Evolutionary conservation across 2,113 vertebrate species (phyloP), one percentile per base, ranked within the genome.

Genomic region (Mystacornis crossleyi): DNA sequence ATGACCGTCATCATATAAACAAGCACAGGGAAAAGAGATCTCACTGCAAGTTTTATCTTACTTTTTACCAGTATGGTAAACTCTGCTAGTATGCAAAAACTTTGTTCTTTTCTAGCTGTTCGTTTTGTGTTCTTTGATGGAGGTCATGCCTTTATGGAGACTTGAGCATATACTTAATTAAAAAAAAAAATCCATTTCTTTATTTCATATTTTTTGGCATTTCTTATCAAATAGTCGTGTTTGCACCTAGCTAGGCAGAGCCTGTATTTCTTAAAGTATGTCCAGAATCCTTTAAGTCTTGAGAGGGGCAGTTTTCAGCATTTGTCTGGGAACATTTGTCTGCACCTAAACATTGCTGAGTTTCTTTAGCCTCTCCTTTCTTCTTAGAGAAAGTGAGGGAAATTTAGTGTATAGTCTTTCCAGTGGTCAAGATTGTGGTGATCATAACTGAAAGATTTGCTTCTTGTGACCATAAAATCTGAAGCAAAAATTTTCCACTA

Each of bases 1-100:
- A 78, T 60, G 26, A 92, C 72, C 70, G 50, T 70, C n/a, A 33
- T 77, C 26, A 36, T 50, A 85, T 87, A 96, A 94, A 85, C 40
- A 85, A 89, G 38, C 42, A 62, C 14, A 72, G 69, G 43, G 19
- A 75, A 65, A 81, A 88, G 57, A 26, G 31, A 34, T 15, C 38
- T 6, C n/a, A 18, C 33, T 60, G 24, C 60, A 61, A 40, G 34
- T 82, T 88, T 81, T 82, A 36, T 80, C 64, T 86, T 81, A 29
- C 23, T 93, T 92, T 62, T 88, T 45, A 13, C 34, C 62, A 43
- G 24, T 66, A 62, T 1, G 1, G 28, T 54, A 93, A 94, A n/a
- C 29, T 79, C 53, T 80, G 85, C 33, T 31, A 53, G 60, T 88
- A 91, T 88, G 65, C 42, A 72, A 64, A 40, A 66, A 31, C 2